Base-by-base conservation (phyloP, 1,140 invertebrate species). In the Philaenus spumarius region DNA sequence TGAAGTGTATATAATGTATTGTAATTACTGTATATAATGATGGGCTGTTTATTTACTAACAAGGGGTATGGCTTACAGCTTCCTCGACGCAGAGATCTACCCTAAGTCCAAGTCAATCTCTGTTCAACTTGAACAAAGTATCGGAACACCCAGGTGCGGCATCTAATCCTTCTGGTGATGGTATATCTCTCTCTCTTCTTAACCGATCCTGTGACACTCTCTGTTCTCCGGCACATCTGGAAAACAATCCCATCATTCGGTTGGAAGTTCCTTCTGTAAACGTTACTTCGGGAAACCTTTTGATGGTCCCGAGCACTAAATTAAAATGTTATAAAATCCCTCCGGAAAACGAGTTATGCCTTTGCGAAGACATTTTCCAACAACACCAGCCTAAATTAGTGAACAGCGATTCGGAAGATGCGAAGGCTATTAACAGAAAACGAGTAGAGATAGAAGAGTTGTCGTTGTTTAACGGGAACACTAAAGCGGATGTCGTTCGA, bases 341-440 rank as follows among this genome's bases (percentile, higher is more conserved):
- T 1, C 55, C 61, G n/a, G 52, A 51, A 11, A 62, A 60, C 47
- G 60, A 66, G 26, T 40, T 63, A 23, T 61, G 62, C 50, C 47
- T 66, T 2, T 61, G 60, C 35, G 66, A 68, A 51, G 65, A 68
- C 47, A 62, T 68, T 17, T 65, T 68, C 45, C 66, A 68, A 61
- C 57, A 68, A 51, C 65, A 68, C 35, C 67, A 68, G 51, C 65
- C 67, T 5, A 60, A 61, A 23, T 45, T 68, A 11, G 53, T 68
- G 19, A 64, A 68, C 45, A 67, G 65, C 46, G 67, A 68, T 51
- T 58, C 59, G 9, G 67, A 68, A 51, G 67, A 68, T 55, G 67
- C 67, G 9, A 61, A 42, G 2, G 63, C 63, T 1, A 59, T 64
- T 17, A 59, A 12, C 57, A 47, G 7, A 23, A 56, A 56, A 55